A percentile compares a stretch with the other conserved stretches of the same genome.
These are phyloP conservation scores for Chaenocephalus aceratus DNA, from an alignment of 2,113 vertebrate genomes.

Conservation along the genomic window DNA sequence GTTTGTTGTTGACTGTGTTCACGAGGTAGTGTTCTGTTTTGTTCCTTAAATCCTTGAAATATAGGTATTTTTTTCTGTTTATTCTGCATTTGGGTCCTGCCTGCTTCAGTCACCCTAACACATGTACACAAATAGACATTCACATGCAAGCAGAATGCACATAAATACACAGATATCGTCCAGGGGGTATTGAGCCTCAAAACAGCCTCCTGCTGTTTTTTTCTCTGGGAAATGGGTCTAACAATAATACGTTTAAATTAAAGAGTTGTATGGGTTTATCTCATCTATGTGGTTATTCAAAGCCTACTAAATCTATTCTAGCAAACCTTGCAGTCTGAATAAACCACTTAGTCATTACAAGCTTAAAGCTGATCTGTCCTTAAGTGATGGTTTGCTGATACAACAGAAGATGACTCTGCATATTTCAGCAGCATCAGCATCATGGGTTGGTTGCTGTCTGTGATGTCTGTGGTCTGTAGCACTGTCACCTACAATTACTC, in stretches of 20 bases:
- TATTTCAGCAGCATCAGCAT: conserved; percentile 72
- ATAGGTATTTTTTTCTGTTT: too few species aligned
- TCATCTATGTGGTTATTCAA: conserved; percentile 35
- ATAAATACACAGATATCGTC: background rate
- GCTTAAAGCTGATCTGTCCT: conserved; percentile 49
- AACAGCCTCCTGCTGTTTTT: background rate
- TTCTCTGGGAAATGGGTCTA: background rate
- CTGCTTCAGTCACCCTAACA: too few species aligned
- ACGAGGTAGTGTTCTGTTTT: too few species aligned
- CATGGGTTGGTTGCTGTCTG: conserved; percentile 63
- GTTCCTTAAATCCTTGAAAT: too few species aligned
- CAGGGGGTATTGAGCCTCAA: background rate
- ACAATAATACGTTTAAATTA: conserved; percentile 31
- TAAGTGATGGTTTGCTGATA: conserved; percentile 66
- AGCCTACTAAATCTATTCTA: conserved; percentile 23
- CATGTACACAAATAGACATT: conserved; percentile 41
- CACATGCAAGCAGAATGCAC: conserved; percentile 19
- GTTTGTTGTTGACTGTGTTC: too few species aligned
- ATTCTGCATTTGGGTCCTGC: too few species aligned
- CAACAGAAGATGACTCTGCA: conserved; percentile 70
- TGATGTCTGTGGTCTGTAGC: conserved; percentile 49
- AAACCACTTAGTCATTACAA: conserved; percentile 56
- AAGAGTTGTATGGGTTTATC: conserved; percentile 12
- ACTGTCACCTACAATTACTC: conserved; percentile 75
- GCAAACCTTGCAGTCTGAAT: conserved; percentile 45